These are phyloP conservation scores for Pangasius sanitwongsei DNA, from an alignment of 2,797 vertebrate genomes.

Conservation along the genomic window DNA sequence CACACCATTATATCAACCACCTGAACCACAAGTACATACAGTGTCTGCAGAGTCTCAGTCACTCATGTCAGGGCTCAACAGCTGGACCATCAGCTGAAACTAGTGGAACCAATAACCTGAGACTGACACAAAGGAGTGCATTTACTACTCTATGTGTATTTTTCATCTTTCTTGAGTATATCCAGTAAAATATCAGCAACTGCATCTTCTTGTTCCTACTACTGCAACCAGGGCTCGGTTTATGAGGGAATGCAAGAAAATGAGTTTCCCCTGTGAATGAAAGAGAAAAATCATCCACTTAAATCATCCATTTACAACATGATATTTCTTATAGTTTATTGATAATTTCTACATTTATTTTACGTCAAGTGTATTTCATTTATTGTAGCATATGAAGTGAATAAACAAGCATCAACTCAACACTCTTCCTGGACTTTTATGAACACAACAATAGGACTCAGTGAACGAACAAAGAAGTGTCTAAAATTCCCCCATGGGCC, in stretches of 20 bases:
- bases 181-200: neutral
- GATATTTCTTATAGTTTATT: too few species aligned
- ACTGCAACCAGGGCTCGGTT: neutral
- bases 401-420: too few species aligned
- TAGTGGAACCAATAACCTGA: neutral
- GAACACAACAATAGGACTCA: too few species aligned
- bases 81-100: neutral
- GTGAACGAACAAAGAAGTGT: too few species aligned
- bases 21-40: slow-evolving; percentile 2
- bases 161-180: neutral
- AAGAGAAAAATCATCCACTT: neutral
- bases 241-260: neutral
- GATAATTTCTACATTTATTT: too few species aligned
- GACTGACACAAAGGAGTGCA: neutral
- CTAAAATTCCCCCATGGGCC: too few species aligned
- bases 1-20: slow-evolving; percentile 43
- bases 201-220: neutral
- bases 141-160: neutral
- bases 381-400: too few species aligned
- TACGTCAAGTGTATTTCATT: too few species aligned
- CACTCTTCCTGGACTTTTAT: too few species aligned
- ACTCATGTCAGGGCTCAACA: slow-evolving; percentile 37
- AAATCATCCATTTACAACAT: neutral
- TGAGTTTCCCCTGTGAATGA: neutral
- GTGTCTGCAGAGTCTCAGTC: slow-evolving; percentile 17